Conservation (phyloP, 2,888 invertebrate genomes). For the Ennomos quercinarius region DNA sequence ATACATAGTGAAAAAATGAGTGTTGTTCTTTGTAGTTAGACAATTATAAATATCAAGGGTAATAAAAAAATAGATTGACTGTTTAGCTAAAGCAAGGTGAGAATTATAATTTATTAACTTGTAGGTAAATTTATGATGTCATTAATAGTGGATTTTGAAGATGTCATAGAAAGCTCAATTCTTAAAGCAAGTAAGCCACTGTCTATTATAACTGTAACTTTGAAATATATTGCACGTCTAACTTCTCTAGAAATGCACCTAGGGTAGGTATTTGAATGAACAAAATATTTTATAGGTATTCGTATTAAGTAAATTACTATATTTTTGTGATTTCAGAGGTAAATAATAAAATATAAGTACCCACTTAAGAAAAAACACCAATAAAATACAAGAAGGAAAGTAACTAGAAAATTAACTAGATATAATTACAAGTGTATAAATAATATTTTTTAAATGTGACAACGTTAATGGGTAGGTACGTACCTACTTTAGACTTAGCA, state of each 20-base stretch:
- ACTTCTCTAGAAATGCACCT: conserved; percentile 35
- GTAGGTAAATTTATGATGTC: conserved; percentile 14
- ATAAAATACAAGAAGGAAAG: conserved; percentile 35
- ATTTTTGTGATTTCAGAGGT: conserved; percentile 51
- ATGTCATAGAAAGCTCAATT: conserved; percentile 68
- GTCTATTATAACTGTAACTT: conserved; percentile 33
- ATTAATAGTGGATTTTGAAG: conserved; percentile 32
- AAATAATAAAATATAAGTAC: conserved; percentile 27
- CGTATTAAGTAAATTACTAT: conserved; percentile 43
- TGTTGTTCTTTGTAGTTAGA: conserved; percentile 29
- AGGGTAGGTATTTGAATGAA: conserved; percentile 25
- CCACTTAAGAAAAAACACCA: conserved; percentile 35
- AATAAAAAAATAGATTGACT: conserved; percentile 14
- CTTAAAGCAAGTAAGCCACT: conserved; percentile 52
- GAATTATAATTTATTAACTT: conserved; percentile 3
- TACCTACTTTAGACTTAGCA: background rate
- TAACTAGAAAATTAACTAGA: conserved; percentile 43
- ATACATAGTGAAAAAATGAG: conserved; percentile 25
- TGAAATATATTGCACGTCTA: conserved; percentile 22
- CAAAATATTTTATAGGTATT: conserved; percentile 24
- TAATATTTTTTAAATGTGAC: conserved; percentile 35
- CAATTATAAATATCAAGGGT: conserved; percentile 25
- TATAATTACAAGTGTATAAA: conserved; percentile 33
- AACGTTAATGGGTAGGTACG: conserved; percentile 13
- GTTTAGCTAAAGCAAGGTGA: conserved; percentile 11